Conservation (phyloP, 2,797 vertebrate species). For the Gallinago solitaria region DNA sequence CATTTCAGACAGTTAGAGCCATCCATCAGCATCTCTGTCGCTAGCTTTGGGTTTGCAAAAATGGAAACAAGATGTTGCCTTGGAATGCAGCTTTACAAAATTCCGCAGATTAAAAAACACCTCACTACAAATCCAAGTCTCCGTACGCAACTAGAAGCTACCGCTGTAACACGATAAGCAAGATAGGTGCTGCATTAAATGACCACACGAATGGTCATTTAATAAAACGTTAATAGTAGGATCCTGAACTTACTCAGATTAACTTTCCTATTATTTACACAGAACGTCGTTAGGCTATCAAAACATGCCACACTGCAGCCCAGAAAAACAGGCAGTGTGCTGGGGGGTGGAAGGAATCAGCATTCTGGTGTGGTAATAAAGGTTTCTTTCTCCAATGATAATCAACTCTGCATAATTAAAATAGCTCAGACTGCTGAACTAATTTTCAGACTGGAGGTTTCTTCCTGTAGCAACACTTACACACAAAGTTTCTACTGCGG, state of each 20-base stretch:
- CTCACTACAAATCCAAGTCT: constrained; percentile 5
- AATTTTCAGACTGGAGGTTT: constrained; percentile 82
- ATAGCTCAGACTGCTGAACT: constrained; percentile 80
- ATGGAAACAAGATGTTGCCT: constrained; percentile 70
- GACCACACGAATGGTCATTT: background rate
- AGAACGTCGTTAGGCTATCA: constrained; percentile 69
- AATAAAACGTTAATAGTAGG: constrained; percentile 42
- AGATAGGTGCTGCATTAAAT: background rate
- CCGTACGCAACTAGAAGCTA: background rate
- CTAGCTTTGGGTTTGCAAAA: constrained; percentile 62
- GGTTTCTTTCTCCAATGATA: constrained; percentile 80
- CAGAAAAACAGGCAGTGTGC: constrained; percentile 62
- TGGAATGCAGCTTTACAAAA: constrained; percentile 52
- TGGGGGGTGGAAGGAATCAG: constrained; percentile 51
- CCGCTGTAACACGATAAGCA: background rate
- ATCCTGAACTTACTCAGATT: constrained; percentile 43
- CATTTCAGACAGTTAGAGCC: constrained; percentile 66
- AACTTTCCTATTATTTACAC: constrained; percentile 61
- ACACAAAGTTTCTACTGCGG: constrained; percentile 78
- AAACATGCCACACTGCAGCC: constrained; percentile 67
- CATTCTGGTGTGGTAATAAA: constrained; percentile 78
- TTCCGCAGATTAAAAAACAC: constrained; percentile 44
- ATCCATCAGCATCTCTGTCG: constrained; percentile 71
- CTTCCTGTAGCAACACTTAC: constrained; percentile 81
- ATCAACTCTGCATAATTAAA: constrained; percentile 83